Percentiles rank a stretch among this genome's conserved stretches.
phyloP scores from a whole-genome alignment of 2,888 invertebrate genomes.

The Oscheius sp. region DNA sequence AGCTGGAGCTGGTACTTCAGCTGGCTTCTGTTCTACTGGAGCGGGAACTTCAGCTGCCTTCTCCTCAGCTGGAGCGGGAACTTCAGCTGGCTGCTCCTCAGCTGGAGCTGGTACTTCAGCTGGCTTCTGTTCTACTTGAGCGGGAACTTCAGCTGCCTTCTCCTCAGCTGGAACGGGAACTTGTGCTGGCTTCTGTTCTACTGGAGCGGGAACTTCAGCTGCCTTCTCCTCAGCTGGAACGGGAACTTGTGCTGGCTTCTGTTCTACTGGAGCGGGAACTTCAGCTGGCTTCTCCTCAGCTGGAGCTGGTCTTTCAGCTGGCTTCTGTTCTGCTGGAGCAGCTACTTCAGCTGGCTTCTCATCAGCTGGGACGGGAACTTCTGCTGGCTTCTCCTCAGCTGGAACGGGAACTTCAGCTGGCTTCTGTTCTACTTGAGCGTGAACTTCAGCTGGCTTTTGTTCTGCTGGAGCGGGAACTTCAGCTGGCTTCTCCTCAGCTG shows the following conservation, averaged over 20 bases:
- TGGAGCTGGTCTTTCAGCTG: neutral
- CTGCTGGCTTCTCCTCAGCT: constrained; percentile 3
- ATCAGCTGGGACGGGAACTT: neutral
- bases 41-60: neutral
- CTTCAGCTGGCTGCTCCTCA: neutral
- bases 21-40: neutral
- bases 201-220: neutral
- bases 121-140: neutral
- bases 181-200: neutral
- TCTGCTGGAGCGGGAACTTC: neutral
- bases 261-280: neutral
- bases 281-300: neutral
- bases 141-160: neutral
- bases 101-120: neutral
- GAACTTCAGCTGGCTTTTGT: neutral
- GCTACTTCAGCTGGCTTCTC: neutral
- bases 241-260: neutral
- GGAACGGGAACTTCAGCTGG: constrained; percentile 8
- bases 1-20: neutral
- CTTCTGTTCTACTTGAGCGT: neutral
- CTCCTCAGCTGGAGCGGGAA: neutral
- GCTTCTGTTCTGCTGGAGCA: neutral
- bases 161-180: neutral
- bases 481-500: constrained; percentile 12
- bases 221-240: neutral